Evolutionary conservation across 1,140 invertebrate species (phyloP).

Genomic region (Scaptodrosophila lebanonensis): DNA sequence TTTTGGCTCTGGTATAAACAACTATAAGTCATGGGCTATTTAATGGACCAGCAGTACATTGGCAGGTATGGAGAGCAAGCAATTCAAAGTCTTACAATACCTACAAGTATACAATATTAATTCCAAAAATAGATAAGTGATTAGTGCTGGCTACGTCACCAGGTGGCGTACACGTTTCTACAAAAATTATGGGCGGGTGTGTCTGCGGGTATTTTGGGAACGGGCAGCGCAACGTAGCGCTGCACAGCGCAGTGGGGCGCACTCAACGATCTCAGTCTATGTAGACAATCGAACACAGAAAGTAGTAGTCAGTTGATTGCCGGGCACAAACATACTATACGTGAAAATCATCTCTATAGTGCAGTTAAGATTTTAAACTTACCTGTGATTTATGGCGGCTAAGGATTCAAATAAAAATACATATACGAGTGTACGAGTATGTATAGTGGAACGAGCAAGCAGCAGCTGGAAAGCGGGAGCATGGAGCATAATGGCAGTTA

Average conservation of each 20-base stretch:
- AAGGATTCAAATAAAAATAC: too few relatives aligned
- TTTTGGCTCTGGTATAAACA: constrained; percentile 4
- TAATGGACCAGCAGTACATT: constrained; percentile 42
- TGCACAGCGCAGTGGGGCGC: constrained; percentile 51
- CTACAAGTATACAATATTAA: constrained; percentile 53
- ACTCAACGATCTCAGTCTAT: constrained; percentile 57
- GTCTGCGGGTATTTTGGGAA: constrained; percentile 44
- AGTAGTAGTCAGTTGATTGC: constrained; percentile 38
- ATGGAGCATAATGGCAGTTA: constrained; percentile 42
- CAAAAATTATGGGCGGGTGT: constrained; percentile 46
- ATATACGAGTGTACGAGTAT: too few relatives aligned
- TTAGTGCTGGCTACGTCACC: constrained; percentile 68
- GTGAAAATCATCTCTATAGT: constrained; percentile 11
- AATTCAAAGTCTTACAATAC: constrained; percentile 56
- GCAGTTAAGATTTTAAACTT: constrained; percentile 16
- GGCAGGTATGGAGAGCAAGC: constrained; percentile 43
- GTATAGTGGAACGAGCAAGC: constrained; percentile 31
- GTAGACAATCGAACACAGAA: constrained; percentile 55
- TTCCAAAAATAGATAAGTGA: constrained; percentile 65
- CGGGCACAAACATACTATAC: constrained; percentile 15
- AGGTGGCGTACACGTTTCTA: constrained; percentile 43
- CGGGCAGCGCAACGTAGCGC: constrained; percentile 20
- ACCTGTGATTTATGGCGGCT: constrained; percentile 21
- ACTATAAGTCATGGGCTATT: too few relatives aligned
- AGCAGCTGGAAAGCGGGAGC: constrained; percentile 32